A percentile compares a stretch with the other conserved stretches of the same genome.
Conservation (phyloP, 2,113 vertebrate species). For the human (Homo sapiens) region GRCh38 chr2:46373001-46373500, state of each 20-base stretch:
- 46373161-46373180: neutral
- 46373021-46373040: neutral
- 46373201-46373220: neutral
- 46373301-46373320: neutral
- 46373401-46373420: neutral
- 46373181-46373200: neutral
- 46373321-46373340: neutral
- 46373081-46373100: rapidly evolving
- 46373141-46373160: neutral
- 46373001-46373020: rapidly evolving
- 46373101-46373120: neutral
- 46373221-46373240: neutral
- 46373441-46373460: neutral
- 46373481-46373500: neutral
- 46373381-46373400: neutral
- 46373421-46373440: neutral
- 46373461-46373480: neutral
- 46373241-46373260: neutral
- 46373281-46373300: neutral
- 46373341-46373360: neutral
- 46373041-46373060: neutral
- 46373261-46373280: neutral
- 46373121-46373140: neutral
- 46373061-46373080: neutral
- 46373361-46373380: neutral